Evolutionary conservation across 2,888 invertebrate species (phyloP).

Genomic region (Pristionchus exspectatus): DNA sequence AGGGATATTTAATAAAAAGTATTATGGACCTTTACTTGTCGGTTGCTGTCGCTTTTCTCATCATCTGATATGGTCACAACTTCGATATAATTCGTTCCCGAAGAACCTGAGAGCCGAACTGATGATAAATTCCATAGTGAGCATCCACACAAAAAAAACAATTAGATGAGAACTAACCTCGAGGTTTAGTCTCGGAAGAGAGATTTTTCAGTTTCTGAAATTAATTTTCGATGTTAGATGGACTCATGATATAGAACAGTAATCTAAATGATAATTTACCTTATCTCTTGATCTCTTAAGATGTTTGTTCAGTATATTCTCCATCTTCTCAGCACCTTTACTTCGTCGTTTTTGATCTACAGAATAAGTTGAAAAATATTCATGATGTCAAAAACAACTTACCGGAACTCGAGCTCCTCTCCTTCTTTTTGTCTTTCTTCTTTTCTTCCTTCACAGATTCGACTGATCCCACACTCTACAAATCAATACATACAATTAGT

Average conservation of each 20-base stretch:
- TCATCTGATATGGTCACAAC: slow-evolving; percentile 5
- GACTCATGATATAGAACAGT: not conserved
- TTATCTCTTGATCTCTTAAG: slow-evolving; percentile 14
- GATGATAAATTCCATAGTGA: not conserved
- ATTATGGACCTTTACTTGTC: not conserved
- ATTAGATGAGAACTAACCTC: not conserved
- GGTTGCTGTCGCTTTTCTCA: not conserved
- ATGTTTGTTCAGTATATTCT: slow-evolving; percentile 33
- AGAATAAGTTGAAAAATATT: not conserved
- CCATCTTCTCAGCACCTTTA: slow-evolving; percentile 38
- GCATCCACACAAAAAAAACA: not conserved
- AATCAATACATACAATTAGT: not conserved
- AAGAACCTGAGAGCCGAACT: not conserved
- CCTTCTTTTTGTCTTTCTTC: slow-evolving; percentile 43
- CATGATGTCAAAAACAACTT: not conserved
- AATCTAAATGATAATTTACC: not conserved
- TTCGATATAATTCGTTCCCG: not conserved
- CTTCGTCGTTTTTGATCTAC: not conserved
- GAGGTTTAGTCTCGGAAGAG: not conserved
- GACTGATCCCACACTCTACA: not conserved
- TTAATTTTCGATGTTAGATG: not conserved
- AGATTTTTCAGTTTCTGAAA: not conserved
- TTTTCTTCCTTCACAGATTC: not conserved
- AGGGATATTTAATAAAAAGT: not conserved
- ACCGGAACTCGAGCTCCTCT: slow-evolving; percentile 23